These are phyloP conservation scores for Hecatera dysodea DNA, from an alignment of 2,888 invertebrate genomes.

Conservation along the genomic window DNA sequence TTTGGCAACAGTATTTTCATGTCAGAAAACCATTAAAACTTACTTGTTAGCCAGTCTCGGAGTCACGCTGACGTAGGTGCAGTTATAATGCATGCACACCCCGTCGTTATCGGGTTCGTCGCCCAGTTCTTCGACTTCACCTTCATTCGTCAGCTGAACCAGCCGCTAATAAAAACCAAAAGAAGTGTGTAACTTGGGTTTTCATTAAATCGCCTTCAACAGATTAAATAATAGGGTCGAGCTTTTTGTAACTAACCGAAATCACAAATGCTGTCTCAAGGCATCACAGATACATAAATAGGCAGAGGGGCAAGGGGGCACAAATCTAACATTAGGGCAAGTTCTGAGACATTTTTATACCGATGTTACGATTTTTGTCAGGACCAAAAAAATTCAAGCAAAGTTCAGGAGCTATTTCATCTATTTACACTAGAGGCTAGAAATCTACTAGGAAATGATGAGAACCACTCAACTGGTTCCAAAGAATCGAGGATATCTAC, in stretches of 20 bases:
- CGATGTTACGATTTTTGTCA: neutral
- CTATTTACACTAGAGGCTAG: conserved; percentile 37
- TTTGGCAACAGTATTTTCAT: neutral
- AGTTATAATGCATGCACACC: conserved; percentile 86
- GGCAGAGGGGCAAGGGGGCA: neutral
- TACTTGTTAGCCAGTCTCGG: conserved; percentile 84
- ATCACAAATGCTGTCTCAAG: neutral
- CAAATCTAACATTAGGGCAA: neutral
- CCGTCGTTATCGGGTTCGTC: conserved; percentile 79
- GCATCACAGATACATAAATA: neutral
- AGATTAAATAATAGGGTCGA: neutral
- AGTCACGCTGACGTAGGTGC: conserved; percentile 86
- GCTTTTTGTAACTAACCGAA: neutral
- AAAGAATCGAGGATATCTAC: conserved; percentile 26
- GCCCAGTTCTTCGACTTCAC: conserved; percentile 82
- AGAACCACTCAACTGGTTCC: conserved; percentile 24
- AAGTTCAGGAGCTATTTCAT: conserved; percentile 13
- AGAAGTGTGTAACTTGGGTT: neutral
- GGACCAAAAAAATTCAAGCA: conserved; percentile 5
- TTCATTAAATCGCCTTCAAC: neutral
- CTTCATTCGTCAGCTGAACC: conserved; percentile 81
- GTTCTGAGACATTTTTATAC: neutral
- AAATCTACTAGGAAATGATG: conserved; percentile 29
- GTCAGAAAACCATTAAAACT: conserved; percentile 61
- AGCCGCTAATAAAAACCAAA: conserved; percentile 72